These are phyloP conservation scores for Stegophylla sp. DNA, from an alignment of 2,888 invertebrate species.

Conservation along the genomic window DNA sequence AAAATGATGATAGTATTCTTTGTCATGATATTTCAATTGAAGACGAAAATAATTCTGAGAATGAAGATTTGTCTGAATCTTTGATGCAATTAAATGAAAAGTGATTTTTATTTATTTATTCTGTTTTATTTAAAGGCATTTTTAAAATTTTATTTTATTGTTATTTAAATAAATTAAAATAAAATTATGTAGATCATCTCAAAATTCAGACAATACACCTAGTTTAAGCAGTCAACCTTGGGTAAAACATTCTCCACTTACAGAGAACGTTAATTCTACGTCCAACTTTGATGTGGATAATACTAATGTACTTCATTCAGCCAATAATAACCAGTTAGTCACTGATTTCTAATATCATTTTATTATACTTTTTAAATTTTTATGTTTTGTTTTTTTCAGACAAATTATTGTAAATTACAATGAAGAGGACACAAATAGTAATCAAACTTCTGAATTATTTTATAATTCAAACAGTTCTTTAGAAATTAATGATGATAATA, in stretches of 20 bases:
- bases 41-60: slow-evolving; percentile 33
- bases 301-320: neutral
- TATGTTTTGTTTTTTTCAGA: slow-evolving; percentile 4
- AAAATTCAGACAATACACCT: neutral
- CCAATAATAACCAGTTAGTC: slow-evolving; percentile 21
- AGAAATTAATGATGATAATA: neutral
- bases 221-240: neutral
- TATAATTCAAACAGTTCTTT: slow-evolving; percentile 24
- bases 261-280: neutral
- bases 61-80: slow-evolving; percentile 47
- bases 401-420: slow-evolving; percentile 8
- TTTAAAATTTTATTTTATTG: neutral
- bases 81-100: slow-evolving; percentile 50
- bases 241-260: neutral
- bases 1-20: slow-evolving; percentile 38
- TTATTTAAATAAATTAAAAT: neutral
- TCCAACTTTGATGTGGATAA: slow-evolving; percentile 10
- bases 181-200: slow-evolving; percentile 22
- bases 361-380: neutral
- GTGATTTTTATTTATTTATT: slow-evolving; percentile 16
- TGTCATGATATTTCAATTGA: slow-evolving; percentile 35
- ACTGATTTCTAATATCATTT: neutral
- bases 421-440: slow-evolving; percentile 31
- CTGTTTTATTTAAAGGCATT: neutral
- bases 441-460: slow-evolving; percentile 37